Evolutionary conservation across 1,140 invertebrate genomes (phyloP).

Genomic region (Halictus rubicundus): DNA sequence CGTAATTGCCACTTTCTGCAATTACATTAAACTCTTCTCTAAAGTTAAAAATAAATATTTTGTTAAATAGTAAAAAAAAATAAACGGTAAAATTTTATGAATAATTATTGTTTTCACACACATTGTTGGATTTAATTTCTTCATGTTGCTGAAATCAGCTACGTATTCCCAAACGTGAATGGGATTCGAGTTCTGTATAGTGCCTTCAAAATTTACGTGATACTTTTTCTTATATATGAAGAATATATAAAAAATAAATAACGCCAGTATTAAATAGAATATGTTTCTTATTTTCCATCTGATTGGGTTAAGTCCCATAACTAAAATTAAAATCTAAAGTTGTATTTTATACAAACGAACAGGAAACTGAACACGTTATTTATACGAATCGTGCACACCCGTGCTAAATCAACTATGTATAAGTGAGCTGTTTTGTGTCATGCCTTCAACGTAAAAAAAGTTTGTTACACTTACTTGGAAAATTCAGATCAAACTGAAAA

Average conservation of each 20-base stretch:
- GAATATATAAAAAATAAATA: constrained; percentile 62
- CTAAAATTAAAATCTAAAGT: constrained; percentile 40
- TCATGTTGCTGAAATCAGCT: constrained; percentile 88
- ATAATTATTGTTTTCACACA: constrained; percentile 70
- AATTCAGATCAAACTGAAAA: constrained; percentile 1
- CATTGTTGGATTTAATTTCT: constrained; percentile 87
- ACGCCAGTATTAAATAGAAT: constrained; percentile 33
- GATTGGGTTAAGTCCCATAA: constrained; percentile 76
- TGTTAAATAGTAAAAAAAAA: constrained; percentile 17
- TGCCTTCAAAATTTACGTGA: constrained; percentile 71
- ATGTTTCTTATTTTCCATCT: constrained; percentile 74
- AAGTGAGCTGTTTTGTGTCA: no score
- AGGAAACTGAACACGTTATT: not conserved
- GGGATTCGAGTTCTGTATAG: constrained; percentile 81
- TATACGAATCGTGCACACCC: not conserved
- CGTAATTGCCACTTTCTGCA: constrained; percentile 84
- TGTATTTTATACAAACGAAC: not conserved
- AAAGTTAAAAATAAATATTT: constrained; percentile 32
- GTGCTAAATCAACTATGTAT: not conserved
- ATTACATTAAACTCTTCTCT: constrained; percentile 84
- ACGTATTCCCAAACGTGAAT: constrained; percentile 87
- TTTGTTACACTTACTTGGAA: constrained; percentile 44
- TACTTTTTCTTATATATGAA: constrained; percentile 73
- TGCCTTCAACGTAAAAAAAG: no score
- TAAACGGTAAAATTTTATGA: no score